Evolutionary conservation across 2,797 vertebrate genomes (phyloP), one percentile per base, ranked within the genome.

Genomic region (Sebastes dallii): DNA sequence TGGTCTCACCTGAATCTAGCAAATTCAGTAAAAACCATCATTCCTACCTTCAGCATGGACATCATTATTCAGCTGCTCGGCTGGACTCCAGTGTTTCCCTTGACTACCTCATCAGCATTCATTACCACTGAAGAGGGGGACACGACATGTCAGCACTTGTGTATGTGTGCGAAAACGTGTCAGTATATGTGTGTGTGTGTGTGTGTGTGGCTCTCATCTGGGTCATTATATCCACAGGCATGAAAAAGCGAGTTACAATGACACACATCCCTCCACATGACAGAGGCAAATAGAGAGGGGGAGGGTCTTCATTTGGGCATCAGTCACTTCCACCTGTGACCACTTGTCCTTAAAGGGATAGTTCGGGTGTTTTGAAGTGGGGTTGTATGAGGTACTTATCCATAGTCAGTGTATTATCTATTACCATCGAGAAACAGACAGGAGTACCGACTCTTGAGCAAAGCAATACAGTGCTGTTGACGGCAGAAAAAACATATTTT

Each of bases 171-270:
- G 16, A 10, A 66, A 73, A 66, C 12, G 39, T 55, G 11, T 72
- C 18, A 30, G 32, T 29, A 11, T 46, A 8, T 46, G 42, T 46
- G 42, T 62, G 54, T 68, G 75, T 46, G 25, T 25, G 42, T 18
- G 42, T 46, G 42, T 66, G 64, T 66, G 65, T 64, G 75, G 72
- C 78, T 79, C 65, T 92, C 87, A 93, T 94, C 86, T 93, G 80
- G 91, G 89, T 93, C 92, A 90, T 94, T 92, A 88, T 82, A 90
- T 85, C 77, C 77, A 92, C 85, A 80, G 86, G 81, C 86, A 85
- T 85, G 78, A 73, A 89, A 82, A 82, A 87, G 73, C 52, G 67
- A 78, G 79, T 89, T 78, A 82, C 84, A 86, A 36, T 78, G 84
- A 83, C 84, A 84, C 77, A 83, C 73, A 82, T 87, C 73, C 56